Conservation (phyloP, 2,888 invertebrate genomes). For the Drosophila demipolita region DNA sequence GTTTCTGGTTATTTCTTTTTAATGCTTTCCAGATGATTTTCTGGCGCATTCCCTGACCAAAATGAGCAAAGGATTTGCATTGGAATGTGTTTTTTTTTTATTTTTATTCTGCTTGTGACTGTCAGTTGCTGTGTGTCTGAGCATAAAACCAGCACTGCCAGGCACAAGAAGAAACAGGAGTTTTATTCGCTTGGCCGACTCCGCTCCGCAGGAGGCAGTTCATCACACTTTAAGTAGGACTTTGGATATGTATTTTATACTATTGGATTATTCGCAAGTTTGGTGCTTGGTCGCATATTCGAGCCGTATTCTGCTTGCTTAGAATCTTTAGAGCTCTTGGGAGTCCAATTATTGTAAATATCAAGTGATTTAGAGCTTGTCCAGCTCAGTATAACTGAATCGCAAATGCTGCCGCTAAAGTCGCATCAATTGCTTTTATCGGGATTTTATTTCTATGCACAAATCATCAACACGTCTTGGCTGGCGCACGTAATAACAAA, state of each 20-base stretch:
- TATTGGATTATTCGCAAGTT: constrained; percentile 14
- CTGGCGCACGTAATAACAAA: constrained; percentile 29
- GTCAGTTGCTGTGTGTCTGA: constrained; percentile 51
- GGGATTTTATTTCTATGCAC: constrained; percentile 25
- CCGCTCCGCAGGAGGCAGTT: constrained; percentile 49
- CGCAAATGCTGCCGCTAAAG: constrained; percentile 32
- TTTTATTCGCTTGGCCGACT: constrained; percentile 37
- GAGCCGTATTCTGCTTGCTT: constrained; percentile 37
- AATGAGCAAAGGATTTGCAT: constrained; percentile 68
- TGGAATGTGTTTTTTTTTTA: constrained; percentile 3
- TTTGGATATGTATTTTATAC: neutral
- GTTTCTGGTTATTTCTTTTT: constrained; percentile 5
- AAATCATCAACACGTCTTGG: constrained; percentile 68
- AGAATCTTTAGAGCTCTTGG: constrained; percentile 70
- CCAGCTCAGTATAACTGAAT: constrained; percentile 25
- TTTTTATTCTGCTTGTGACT: constrained; percentile 33
- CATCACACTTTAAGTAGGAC: constrained; percentile 53
- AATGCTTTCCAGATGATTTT: constrained; percentile 59
- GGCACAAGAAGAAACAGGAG: neutral
- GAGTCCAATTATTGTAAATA: constrained; percentile 69
- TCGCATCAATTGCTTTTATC: constrained; percentile 72
- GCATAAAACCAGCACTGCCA: constrained; percentile 51
- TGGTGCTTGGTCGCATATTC: constrained; percentile 32
- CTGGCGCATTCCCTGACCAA: constrained; percentile 68
- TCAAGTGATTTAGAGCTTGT: constrained; percentile 64